Base-by-base conservation (phyloP, 2,113 vertebrate species). In the Platichthys stellatus region DNA sequence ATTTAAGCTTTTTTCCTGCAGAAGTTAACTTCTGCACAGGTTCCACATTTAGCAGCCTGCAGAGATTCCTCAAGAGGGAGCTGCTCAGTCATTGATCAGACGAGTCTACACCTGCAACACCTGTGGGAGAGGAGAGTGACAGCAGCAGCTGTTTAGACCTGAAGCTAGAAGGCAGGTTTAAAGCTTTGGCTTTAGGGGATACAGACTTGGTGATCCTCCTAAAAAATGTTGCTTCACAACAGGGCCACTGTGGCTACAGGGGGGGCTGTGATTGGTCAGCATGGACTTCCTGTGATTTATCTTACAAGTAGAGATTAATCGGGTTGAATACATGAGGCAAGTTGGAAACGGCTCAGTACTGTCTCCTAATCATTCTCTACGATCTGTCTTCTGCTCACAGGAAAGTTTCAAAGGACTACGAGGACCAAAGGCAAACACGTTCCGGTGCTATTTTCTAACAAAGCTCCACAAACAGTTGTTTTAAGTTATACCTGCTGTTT, bases 61-160 rank as follows among this genome's bases (percentile, higher is more conserved):
- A 62, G 24, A 40, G 21, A 45, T 12, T 67, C 58, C 79, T 68
- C 31, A 60, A 59, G 47, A 58, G 35, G 28, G 61, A 54, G 70
- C 38, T 75, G 74, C 58, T 74, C 7, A 47, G 49, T 62, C 26
- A 60, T 7, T 15, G 21, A 54, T 68, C 31, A 35, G 69, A 31
- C 35, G 11, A 58, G 13, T 59, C 24, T 35, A n/a, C 9, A 23
- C 28, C 64, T 61, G 24, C 12, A 38, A 65, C 43, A 43, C 12
- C 62, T 2, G 51, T 10, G 20, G 51, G 51, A 54, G 20, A 54
- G 51, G 51, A 54, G 20, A n/a, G 51, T 54, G 20, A 10, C 51
- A n/a, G 51, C 51, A 59, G 45, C 47, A 28, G 73, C 10, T 14
- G 14, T 47, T 74, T 49, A n/a, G 24, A 38, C 15, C 26, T 40